Percentiles rank a stretch among this genome's conserved stretches.
Conservation (phyloP, 2,888 invertebrate species). For the Netelia virgata region DNA sequence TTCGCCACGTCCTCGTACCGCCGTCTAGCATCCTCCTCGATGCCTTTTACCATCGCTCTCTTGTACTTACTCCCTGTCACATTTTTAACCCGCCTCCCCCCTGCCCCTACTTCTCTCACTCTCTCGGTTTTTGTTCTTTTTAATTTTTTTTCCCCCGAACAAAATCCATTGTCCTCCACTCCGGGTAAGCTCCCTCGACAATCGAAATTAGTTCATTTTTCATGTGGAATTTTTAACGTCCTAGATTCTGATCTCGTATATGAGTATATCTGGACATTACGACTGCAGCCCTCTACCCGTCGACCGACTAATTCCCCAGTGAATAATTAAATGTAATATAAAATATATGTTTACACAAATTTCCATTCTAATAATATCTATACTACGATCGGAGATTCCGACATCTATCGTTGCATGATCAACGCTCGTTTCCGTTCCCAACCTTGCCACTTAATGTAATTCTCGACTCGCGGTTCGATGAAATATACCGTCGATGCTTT, state of each 20-base stretch:
- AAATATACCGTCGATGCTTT: conserved; percentile 37
- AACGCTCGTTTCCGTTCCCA: conserved; percentile 61
- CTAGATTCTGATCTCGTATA: conserved; percentile 22
- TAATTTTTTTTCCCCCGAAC: conserved; percentile 22
- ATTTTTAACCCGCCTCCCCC: conserved; percentile 29
- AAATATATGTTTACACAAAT: conserved; percentile 35
- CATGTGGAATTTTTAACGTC: conserved; percentile 26
- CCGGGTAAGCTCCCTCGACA: conserved; percentile 1
- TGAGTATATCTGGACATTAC: background rate
- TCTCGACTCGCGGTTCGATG: conserved; percentile 30
- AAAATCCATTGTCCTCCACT: conserved; percentile 24
- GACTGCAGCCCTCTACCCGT: background rate
- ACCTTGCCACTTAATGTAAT: conserved; percentile 42
- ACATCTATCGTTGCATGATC: conserved; percentile 65
- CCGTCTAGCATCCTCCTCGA: conserved; percentile 61
- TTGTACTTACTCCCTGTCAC: conserved; percentile 26
- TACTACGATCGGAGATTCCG: conserved; percentile 57
- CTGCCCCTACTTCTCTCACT: conserved; percentile 55
- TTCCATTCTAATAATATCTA: conserved; percentile 41
- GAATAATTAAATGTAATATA: conserved; percentile 62
- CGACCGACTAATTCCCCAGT: conserved; percentile 24
- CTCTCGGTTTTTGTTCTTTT: conserved; percentile 54
- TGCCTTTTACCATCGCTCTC: conserved; percentile 53
- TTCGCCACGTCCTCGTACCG: conserved; percentile 56
- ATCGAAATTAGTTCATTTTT: conserved; percentile 50